Conservation (phyloP, 2,113 vertebrate genomes). For the Corvus moneduloides region DNA sequence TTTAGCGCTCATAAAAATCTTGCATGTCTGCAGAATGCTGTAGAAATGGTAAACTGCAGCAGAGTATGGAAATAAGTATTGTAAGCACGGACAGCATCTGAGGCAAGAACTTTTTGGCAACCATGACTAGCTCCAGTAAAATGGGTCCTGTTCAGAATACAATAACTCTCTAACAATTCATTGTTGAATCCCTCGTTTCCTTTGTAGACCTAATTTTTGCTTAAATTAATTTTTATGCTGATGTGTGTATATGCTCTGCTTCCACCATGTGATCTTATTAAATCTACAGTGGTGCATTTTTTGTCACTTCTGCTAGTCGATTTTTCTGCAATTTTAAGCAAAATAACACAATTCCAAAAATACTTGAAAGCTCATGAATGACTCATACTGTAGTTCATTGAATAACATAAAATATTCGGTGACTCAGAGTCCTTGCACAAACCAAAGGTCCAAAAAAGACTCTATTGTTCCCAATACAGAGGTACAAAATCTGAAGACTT, state of each 20-base stretch:
- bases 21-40: background rate
- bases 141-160: slow-evolving; percentile 33
- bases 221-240: slow-evolving; percentile 48
- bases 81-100: slow-evolving; percentile 49
- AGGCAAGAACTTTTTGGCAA: slow-evolving; percentile 65
- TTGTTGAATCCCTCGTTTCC: background rate
- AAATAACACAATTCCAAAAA: slow-evolving; percentile 75
- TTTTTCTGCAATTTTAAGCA: slow-evolving; percentile 65
- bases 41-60: background rate
- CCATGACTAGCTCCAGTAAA: slow-evolving; percentile 41
- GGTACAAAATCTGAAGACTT: background rate
- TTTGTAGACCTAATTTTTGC: slow-evolving; percentile 44
- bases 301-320: slow-evolving; percentile 61
- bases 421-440: slow-evolving; percentile 70
- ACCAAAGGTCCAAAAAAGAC: slow-evolving; percentile 50
- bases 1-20: background rate
- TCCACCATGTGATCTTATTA: slow-evolving; percentile 53
- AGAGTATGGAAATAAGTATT: slow-evolving; percentile 47
- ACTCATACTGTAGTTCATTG: slow-evolving; percentile 73
- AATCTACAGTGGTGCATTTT: slow-evolving; percentile 59
- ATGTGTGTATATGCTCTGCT: background rate
- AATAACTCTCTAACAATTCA: slow-evolving; percentile 27
- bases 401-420: slow-evolving; percentile 71
- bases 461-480: slow-evolving; percentile 43
- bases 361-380: slow-evolving; percentile 72